Evolutionary conservation across 2,113 vertebrate species (phyloP).

Genomic region (Beaufortia kweichowensis): DNA sequence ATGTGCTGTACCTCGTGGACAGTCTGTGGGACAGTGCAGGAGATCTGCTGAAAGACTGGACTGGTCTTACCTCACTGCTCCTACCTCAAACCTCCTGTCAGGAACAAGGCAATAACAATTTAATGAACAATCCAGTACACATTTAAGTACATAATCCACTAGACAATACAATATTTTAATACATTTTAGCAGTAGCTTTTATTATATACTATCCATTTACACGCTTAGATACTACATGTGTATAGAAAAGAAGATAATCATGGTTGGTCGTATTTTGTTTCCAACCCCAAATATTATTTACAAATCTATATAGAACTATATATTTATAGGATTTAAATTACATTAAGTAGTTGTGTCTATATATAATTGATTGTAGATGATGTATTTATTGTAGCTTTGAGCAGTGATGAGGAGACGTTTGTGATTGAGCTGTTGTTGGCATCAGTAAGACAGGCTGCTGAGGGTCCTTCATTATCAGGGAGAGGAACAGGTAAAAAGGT

Average conservation of each 20-base stretch:
- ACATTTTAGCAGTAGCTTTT: conserved; percentile 3
- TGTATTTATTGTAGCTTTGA: conserved; percentile 68
- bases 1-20: conserved; percentile 87
- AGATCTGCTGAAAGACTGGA: conserved; percentile 85
- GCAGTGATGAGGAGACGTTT: conserved; percentile 67
- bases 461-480: conserved; percentile 80
- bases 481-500: conserved; percentile 84
- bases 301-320: neutral
- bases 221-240: too few relatives aligned
- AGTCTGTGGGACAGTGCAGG: conserved; percentile 89
- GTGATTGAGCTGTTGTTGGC: conserved; percentile 83
- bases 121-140: neutral
- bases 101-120: conserved; percentile 66
- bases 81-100: conserved; percentile 67
- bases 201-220: neutral
- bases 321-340: neutral
- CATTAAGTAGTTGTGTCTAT: conserved; percentile 6
- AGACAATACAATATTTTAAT: too few relatives aligned
- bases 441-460: conserved; percentile 82
- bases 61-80: conserved; percentile 79
- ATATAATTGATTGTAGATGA: conserved; percentile 25
- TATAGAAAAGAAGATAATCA: too few relatives aligned
- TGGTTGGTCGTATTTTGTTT: neutral
- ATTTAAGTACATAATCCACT: too few relatives aligned
- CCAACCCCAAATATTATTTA: neutral